Evolutionary conservation across 2,888 invertebrate species (phyloP), one percentile per base, ranked within the genome.

Genomic region (Allygus modestus): DNA sequence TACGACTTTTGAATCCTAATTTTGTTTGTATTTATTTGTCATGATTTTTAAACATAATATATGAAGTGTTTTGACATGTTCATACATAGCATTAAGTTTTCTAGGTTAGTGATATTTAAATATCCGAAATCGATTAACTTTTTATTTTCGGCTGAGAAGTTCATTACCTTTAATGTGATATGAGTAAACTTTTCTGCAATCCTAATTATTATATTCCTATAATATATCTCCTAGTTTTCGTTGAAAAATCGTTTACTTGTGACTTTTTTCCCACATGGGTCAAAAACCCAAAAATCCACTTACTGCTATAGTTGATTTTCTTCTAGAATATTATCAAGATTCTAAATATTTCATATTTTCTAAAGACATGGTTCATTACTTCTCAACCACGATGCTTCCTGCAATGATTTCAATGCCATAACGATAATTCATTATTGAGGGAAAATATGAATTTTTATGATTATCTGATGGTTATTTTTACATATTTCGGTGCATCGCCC

Each of bases 401-500:
- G 46, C 12, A 46, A 2, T 46, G 12, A 46, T 1, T 46, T 46
- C 7, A 46, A 46, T 46, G 11, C 4, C 37, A 7, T 37, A 7
- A 37, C 11, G 17, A 46, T 46, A 1, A 46, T 54, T 54, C 54
- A 54, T 15, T 54, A 54, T 54, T 54, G 20, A 54, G 54, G 23
- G 54, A 54, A 20, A 54, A 54, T n/a, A 54, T 23, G 7, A 23
- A 54, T 23, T 7, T 9, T 46, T 46, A 46, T 17, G 15, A 17
- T 46, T 9, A 46, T 17, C 7, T 46, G 20, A 41, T 73, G 20
- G 20, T 37, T 31, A 23, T 41, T 73, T 73, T 73, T 37, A 17
- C 17, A 69, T 11, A 41, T 73, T 73, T 73, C 23, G 73, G 73
- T 73, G 73, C 73, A 20, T 41, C 73, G 73, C 73, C 43, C 73